Evolutionary conservation across 2,113 vertebrate genomes (phyloP).

Genomic region (Siniperca chuatsi): DNA sequence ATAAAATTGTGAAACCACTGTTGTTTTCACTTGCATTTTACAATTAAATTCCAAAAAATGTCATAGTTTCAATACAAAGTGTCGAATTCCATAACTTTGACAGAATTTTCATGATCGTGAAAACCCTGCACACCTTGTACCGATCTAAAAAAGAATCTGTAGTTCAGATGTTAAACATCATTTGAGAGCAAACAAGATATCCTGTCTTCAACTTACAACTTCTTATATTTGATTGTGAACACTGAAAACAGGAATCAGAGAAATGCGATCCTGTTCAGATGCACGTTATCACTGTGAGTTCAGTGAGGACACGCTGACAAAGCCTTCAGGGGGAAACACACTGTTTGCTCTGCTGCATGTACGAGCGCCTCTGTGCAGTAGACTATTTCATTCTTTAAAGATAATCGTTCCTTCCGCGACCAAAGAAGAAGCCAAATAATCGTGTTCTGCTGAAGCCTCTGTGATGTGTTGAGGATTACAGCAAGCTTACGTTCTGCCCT

Average conservation of each 20-base stretch:
- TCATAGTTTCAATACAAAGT: no score
- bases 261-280: neutral
- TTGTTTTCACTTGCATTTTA: neutral
- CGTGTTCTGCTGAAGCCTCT: neutral
- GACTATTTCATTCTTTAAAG: neutral
- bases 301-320: neutral
- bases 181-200: neutral
- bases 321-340: neutral
- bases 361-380: neutral
- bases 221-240: neutral
- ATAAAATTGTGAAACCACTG: neutral
- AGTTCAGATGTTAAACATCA: neutral
- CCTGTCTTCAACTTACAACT: neutral
- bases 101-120: no score
- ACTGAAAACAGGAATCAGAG: neutral
- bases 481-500: constrained; percentile 88
- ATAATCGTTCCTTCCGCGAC: neutral
- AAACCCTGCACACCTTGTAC: no score
- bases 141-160: neutral
- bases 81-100: no score
- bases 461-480: no score
- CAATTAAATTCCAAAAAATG: no score
- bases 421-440: neutral
- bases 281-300: neutral
- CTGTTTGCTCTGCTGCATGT: neutral